Conservation (phyloP, 2,797 vertebrate species). For the Potorous gilbertii region DNA sequence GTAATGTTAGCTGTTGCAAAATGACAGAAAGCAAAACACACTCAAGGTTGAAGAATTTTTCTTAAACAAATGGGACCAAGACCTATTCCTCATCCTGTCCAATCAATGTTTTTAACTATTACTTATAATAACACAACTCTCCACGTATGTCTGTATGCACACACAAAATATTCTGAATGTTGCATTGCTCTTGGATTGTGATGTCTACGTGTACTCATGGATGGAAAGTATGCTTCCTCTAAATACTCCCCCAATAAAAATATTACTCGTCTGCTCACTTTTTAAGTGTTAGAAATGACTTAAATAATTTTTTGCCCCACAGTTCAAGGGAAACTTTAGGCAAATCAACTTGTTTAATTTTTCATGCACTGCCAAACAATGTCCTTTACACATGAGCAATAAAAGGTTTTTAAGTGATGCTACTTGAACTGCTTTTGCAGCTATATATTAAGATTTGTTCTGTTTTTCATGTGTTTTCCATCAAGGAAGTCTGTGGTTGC, state of each 20-base stretch:
- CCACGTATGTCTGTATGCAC: not conserved
- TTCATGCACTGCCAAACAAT: conserved; percentile 76
- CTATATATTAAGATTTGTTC: conserved; percentile 88
- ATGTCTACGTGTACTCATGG: conserved; percentile 39
- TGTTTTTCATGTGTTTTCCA: conserved; percentile 98
- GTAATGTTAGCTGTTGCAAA: conserved; percentile 78
- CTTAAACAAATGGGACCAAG: conserved; percentile 79
- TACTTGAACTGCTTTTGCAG: conserved; percentile 87
- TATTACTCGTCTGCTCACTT: conserved; percentile 67
- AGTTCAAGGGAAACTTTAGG: conserved; percentile 66
- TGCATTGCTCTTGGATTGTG: conserved; percentile 47
- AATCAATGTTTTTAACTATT: conserved; percentile 83
- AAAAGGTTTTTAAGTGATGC: conserved; percentile 92
- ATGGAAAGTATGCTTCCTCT: conserved; percentile 30
- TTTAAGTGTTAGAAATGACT: conserved; percentile 52
- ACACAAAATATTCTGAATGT: conserved; percentile 24
- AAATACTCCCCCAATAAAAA: conserved; percentile 55
- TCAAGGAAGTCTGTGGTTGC: conserved; percentile 99
- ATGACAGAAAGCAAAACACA: conserved; percentile 71
- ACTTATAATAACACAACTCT: conserved; percentile 76
- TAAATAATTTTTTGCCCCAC: conserved; percentile 64
- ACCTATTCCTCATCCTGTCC: conserved; percentile 78
- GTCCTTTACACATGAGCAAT: conserved; percentile 77
- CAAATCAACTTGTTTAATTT: conserved; percentile 73
- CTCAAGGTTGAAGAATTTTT: conserved; percentile 70